phyloP scores from a whole-genome alignment of 1,140 invertebrate genomes.

The Cheumatopsyche charites region DNA sequence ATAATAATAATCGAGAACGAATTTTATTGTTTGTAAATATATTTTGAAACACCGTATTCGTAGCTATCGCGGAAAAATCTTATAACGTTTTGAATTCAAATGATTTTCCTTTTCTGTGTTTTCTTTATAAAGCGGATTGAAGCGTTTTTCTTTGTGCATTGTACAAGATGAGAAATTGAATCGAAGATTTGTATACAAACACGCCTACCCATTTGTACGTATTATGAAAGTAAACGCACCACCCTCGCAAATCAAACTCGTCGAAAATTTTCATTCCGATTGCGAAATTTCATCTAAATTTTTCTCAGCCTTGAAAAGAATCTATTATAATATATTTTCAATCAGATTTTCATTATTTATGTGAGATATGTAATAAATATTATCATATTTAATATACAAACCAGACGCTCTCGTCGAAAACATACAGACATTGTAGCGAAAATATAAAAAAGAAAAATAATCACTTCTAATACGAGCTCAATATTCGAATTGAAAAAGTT shows the following conservation, averaged over 20 bases:
- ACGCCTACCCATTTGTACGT: slow-evolving; percentile 15
- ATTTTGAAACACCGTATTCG: neutral
- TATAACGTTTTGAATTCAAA: slow-evolving; percentile 44
- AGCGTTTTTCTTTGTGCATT: slow-evolving; percentile 47
- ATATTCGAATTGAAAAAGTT: neutral
- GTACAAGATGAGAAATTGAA: slow-evolving; percentile 48
- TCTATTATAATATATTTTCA: neutral
- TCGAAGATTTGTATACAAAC: slow-evolving; percentile 38
- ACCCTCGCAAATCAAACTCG: slow-evolving; percentile 3
- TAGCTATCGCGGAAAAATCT: slow-evolving; percentile 40
- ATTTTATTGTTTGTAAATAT: neutral
- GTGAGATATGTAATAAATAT: too few species aligned
- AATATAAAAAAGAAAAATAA: neutral
- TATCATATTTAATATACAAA: too few species aligned
- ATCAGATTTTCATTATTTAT: neutral
- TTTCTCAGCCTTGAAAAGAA: neutral
- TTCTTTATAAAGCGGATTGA: slow-evolving; percentile 45
- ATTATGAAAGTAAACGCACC: neutral
- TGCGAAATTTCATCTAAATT: neutral
- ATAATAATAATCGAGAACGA: too few species aligned
- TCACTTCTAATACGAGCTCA: too few species aligned
- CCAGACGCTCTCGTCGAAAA: too few species aligned
- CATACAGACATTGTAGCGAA: too few species aligned
- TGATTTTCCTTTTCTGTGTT: slow-evolving; percentile 43
- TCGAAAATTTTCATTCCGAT: neutral